Conservation (phyloP, 2,797 vertebrate genomes). For the Mormyrops attenuatus region DNA sequence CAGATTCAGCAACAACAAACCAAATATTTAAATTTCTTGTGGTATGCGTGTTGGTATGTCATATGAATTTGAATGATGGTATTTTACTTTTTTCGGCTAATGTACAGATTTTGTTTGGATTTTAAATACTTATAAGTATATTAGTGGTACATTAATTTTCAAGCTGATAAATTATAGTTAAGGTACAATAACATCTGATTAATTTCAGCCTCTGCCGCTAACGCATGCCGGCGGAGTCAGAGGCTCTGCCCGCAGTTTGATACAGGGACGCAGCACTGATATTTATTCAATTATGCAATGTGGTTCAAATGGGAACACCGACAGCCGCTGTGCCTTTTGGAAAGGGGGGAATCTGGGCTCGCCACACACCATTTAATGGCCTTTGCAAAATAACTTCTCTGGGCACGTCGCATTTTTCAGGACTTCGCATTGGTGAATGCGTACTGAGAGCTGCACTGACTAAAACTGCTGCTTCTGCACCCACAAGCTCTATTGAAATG, state of each 20-base stretch:
- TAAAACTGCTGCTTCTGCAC: neutral
- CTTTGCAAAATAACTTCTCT: neutral
- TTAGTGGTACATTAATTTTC: slow-evolving; percentile 8
- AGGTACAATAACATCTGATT: slow-evolving; percentile 51
- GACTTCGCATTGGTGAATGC: neutral
- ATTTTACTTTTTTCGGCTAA: slow-evolving; percentile 31
- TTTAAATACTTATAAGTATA: slow-evolving; percentile 22
- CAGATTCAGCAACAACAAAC: neutral
- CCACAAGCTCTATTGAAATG: slow-evolving; percentile 6
- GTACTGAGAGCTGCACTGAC: neutral
- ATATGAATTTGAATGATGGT: slow-evolving; percentile 21
- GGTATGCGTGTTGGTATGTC: slow-evolving; percentile 13
- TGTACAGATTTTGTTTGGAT: slow-evolving; percentile 33
- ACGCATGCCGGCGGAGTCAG: slow-evolving; percentile 50
- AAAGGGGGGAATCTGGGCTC: slow-evolving; percentile 37
- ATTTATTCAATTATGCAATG: slow-evolving; percentile 65
- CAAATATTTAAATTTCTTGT: neutral
- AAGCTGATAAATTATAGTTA: slow-evolving; percentile 44
- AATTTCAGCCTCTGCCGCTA: slow-evolving; percentile 47
- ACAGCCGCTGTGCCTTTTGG: slow-evolving; percentile 54
- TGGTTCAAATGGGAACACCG: slow-evolving; percentile 40
- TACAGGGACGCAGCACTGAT: slow-evolving; percentile 53
- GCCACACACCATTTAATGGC: slow-evolving; percentile 31
- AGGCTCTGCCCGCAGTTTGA: slow-evolving; percentile 44
- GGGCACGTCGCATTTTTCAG: neutral